Conservation (phyloP, 2,113 vertebrate species). For the Apistogramma diplotaenia region DNA sequence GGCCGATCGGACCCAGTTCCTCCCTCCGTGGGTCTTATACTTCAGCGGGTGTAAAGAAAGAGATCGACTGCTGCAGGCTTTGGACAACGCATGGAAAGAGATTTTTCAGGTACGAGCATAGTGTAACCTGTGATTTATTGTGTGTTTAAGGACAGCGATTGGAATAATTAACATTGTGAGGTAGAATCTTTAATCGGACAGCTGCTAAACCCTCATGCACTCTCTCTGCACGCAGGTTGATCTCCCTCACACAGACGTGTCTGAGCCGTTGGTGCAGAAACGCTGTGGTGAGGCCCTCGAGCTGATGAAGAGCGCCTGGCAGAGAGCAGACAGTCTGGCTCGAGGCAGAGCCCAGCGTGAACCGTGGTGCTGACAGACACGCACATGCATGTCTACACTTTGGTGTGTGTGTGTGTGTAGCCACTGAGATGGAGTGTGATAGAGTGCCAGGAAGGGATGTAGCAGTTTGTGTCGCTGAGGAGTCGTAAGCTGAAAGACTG, state of each 20-base stretch:
- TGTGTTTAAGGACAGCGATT: neutral
- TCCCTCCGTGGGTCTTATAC: conserved; percentile 92
- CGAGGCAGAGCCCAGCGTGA: conserved; percentile 89
- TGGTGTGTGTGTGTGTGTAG: neutral
- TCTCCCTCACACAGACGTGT: conserved; percentile 65
- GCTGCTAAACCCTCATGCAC: neutral
- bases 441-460: neutral
- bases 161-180: neutral
- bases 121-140: neutral
- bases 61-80: conserved; percentile 83
- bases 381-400: neutral
- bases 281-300: conserved; percentile 87
- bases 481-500: neutral
- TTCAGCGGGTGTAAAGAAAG: conserved; percentile 89
- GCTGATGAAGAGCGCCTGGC: conserved; percentile 90
- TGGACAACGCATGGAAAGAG: conserved; percentile 80
- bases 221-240: conserved; percentile 57
- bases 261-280: conserved; percentile 75
- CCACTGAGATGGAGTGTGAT: neutral
- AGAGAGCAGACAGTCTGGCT: conserved; percentile 94
- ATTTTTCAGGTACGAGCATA: conserved; percentile 84
- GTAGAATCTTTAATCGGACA: neutral
- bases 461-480: neutral
- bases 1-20: conserved; percentile 81
- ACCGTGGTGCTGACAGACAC: conserved; percentile 86